These are phyloP conservation scores for Anabas testudineus DNA, from an alignment of 2,797 vertebrate genomes.

Conservation along the genomic window DNA sequence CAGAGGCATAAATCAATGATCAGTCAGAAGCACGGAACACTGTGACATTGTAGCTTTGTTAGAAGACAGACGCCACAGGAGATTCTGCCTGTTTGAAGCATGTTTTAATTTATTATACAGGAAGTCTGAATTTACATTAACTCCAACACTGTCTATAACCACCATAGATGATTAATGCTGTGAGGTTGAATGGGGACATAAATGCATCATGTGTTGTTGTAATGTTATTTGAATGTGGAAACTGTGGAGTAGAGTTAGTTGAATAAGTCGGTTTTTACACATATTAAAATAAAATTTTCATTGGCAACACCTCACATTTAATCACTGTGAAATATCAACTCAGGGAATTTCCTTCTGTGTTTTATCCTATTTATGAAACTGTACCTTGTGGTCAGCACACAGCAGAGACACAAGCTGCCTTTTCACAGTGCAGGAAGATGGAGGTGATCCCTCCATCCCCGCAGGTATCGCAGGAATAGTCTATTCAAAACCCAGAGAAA, in stretches of 20 bases:
- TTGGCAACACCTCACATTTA: neutral
- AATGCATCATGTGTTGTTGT: neutral
- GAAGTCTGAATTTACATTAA: neutral
- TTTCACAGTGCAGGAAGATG: neutral
- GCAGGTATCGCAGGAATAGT: slow-evolving; percentile 23
- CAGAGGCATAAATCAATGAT: slow-evolving; percentile 26
- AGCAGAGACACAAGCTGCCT: neutral
- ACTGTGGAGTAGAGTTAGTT: neutral
- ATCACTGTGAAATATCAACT: neutral
- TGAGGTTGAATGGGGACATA: slow-evolving; percentile 1
- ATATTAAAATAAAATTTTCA: too few species aligned
- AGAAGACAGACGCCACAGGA: slow-evolving; percentile 3
- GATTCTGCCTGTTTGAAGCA: neutral
- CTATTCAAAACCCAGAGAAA: slow-evolving; percentile 27
- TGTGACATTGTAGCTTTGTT: neutral
- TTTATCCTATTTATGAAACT: slow-evolving; percentile 10
- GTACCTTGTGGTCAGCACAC: neutral
- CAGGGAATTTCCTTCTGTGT: neutral
- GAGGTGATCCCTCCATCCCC: slow-evolving; percentile 19
- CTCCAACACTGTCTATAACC: neutral
- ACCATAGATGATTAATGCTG: neutral
- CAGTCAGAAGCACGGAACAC: slow-evolving; percentile 15
- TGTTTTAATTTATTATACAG: neutral
- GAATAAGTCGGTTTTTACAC: too few species aligned
- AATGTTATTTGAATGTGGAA: neutral